A percentile compares a stretch with the other conserved stretches of the same genome.
Evolutionary conservation across 2,797 vertebrate species (phyloP).

Genomic region (Sebastes oblongus): DNA sequence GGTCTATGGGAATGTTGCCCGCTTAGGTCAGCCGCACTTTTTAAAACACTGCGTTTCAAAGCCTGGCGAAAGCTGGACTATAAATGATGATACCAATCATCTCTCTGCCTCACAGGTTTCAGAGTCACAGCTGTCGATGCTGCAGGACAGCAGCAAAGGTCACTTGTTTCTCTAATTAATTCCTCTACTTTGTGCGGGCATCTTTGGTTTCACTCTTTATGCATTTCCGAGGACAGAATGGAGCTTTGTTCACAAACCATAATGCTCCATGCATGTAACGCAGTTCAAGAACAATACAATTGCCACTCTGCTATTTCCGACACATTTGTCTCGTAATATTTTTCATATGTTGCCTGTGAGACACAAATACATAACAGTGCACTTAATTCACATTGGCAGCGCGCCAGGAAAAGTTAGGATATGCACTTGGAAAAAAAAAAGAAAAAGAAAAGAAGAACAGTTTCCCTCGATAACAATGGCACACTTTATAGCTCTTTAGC

Average conservation of each 20-base stretch:
- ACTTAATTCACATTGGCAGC: constrained; percentile 64
- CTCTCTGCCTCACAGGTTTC: constrained; percentile 57
- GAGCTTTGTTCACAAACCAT: constrained; percentile 40
- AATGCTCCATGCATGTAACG: constrained; percentile 17
- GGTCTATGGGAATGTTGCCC: not conserved
- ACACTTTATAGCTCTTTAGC: constrained; percentile 77
- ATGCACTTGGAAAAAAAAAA: constrained; percentile 40
- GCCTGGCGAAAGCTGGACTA: constrained; percentile 41
- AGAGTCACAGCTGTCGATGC: constrained; percentile 41
- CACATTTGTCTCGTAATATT: constrained; percentile 44
- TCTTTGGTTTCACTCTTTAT: constrained; percentile 44
- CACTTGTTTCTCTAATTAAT: constrained; percentile 73
- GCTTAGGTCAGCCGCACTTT: constrained; percentile 18
- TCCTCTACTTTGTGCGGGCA: constrained; percentile 57
- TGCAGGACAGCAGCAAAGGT: constrained; percentile 63
- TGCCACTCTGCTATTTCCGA: constrained; percentile 30
- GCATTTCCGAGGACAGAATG: constrained; percentile 30
- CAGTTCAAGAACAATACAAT: constrained; percentile 36
- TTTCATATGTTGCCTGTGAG: constrained; percentile 56
- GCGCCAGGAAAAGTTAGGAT: constrained; percentile 75
- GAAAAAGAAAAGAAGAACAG: constrained; percentile 17
- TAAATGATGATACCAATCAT: constrained; percentile 67
- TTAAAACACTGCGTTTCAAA: constrained; percentile 26
- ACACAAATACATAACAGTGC: constrained; percentile 57
- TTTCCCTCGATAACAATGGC: constrained; percentile 79